Base-by-base conservation (phyloP, 2,113 vertebrate genomes). In the Mesoclemmys tuberculata region DNA sequence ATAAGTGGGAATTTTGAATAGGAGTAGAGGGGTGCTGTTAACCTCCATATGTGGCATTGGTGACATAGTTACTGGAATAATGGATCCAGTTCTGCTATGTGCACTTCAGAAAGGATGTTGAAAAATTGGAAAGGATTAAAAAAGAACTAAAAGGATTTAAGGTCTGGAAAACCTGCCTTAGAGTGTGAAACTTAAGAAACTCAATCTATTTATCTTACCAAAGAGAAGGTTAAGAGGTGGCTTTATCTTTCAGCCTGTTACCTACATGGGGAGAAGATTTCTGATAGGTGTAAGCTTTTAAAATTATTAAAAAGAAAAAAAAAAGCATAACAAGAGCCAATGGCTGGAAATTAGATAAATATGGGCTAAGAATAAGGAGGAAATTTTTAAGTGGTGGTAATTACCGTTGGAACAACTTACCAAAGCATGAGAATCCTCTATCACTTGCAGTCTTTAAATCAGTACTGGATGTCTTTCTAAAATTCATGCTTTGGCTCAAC, bases 401-500 rank as follows among this genome's bases (percentile, higher is more conserved):
- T 38, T 49, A 49, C 31, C 31, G 79, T 58, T 55, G 71, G 86
- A 80, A 31, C 14, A 52, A 49, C 80, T 87, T 93, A 85, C 71
- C 85, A 91, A 95, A 77, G 78, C 55, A 41, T 92, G 89, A 77
- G 77, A 3, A 1, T 90, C 90, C 84, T 90, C 87, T 82, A 93
- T 84, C 3, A 1, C 84, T 46, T 35, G 31, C 80, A 82, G 89
- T 95, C 80, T 91, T 46, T n/a, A 49, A 93, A 18, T 84, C 3
- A 1, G 2, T 94, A 58, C 35, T 78, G 64, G 16, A 84, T 88
- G 56, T 80, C 61, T 64, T 64, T 64, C 92, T 8, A 85, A 91
- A 85, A 86, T 92, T 92, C 48, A 81, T 51, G 48, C 12, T 82
- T 93, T 95, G 89, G 49, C 90, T 94, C 95, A 49, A 54, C 48